Conservation (phyloP, 2,797 vertebrate species). For the Myiotriccus ornatus region DNA sequence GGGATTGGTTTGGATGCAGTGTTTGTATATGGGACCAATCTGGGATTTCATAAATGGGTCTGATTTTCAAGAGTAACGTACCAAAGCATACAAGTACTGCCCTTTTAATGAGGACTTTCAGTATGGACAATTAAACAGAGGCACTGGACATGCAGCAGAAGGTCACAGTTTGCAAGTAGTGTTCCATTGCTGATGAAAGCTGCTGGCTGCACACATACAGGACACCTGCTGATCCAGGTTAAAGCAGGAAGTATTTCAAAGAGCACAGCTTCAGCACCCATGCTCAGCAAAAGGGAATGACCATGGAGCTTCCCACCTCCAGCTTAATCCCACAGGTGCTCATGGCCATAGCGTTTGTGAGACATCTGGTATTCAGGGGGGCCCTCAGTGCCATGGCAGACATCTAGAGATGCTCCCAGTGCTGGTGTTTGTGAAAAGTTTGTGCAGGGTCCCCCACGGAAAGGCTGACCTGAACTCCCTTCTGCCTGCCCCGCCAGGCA, state of each 20-base stretch:
- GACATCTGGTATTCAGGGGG: background rate
- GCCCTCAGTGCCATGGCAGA: fast-evolving
- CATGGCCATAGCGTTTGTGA: fast-evolving
- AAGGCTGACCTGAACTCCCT: background rate
- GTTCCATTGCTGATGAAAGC: background rate
- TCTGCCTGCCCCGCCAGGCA: background rate
- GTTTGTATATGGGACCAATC: background rate
- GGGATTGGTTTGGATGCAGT: background rate
- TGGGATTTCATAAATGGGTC: background rate
- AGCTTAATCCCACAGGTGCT: fast-evolving
- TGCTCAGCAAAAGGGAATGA: background rate
- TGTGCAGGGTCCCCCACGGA: too few species aligned
- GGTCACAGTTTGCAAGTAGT: background rate
- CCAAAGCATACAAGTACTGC: background rate
- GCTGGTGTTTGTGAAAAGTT: background rate
- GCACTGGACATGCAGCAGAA: background rate
- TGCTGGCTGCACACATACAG: background rate
- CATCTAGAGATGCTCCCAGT: background rate
- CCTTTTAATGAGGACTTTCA: background rate
- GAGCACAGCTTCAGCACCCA: background rate
- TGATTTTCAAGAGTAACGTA: background rate
- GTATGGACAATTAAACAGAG: background rate
- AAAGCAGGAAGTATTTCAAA: background rate
- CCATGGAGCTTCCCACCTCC: background rate
- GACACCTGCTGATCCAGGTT: background rate